phyloP scores from a whole-genome alignment of 2,113 vertebrate species.

The Chaetodon trifascialis region DNA sequence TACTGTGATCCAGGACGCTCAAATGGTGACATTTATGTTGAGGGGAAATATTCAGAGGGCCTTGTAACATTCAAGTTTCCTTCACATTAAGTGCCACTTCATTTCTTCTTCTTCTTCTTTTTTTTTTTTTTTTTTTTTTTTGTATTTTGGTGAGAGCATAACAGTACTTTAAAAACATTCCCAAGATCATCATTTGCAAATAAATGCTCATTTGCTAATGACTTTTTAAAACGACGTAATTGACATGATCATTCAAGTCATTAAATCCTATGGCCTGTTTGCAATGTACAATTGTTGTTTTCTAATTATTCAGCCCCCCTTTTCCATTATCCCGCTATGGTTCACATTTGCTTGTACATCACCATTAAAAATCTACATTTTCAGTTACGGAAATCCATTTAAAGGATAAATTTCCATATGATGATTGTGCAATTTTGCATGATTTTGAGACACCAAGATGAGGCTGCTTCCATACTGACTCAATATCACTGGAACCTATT shows the following conservation, averaged over 20 bases:
- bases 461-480: constrained; percentile 72
- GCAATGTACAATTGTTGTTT: constrained; percentile 67
- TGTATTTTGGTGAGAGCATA: constrained; percentile 61
- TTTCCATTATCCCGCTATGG: constrained; percentile 52
- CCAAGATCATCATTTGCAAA: constrained; percentile 69
- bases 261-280: constrained; percentile 63
- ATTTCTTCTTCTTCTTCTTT: constrained; percentile 19
- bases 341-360: constrained; percentile 60
- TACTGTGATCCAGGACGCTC: constrained; percentile 60
- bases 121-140: constrained; percentile 16
- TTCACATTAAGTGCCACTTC: constrained; percentile 54
- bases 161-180: constrained; percentile 76
- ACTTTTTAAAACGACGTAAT: constrained; percentile 53
- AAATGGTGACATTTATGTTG: constrained; percentile 48
- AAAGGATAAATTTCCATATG: constrained; percentile 63
- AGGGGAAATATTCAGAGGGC: constrained; percentile 47
- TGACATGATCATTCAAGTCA: constrained; percentile 70
- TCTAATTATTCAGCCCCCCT: constrained; percentile 46
- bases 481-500: constrained; percentile 66
- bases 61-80: constrained; percentile 69
- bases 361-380: constrained; percentile 56
- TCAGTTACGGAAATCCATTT: constrained; percentile 59
- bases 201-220: constrained; percentile 65
- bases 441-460: constrained; percentile 74
- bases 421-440: constrained; percentile 67